Evolutionary conservation across 2,888 invertebrate species (phyloP).

Genomic region (Orgyia antiqua): DNA sequence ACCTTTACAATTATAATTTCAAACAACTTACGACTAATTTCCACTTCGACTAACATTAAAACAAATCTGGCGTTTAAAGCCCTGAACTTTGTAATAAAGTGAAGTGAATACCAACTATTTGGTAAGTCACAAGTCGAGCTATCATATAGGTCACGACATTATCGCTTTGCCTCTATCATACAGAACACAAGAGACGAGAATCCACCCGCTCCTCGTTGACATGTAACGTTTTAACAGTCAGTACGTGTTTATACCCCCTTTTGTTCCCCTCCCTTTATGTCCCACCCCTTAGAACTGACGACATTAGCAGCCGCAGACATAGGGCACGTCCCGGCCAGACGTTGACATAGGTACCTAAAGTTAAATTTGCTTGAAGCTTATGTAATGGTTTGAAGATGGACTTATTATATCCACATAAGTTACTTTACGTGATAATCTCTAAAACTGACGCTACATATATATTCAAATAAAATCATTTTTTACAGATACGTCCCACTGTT

Average conservation of each 20-base stretch:
- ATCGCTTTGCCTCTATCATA: conserved; percentile 58
- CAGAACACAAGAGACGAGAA: conserved; percentile 54
- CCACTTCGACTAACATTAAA: too few relatives aligned
- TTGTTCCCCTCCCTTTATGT: conserved; percentile 14
- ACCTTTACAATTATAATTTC: too few relatives aligned
- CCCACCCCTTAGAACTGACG: conserved; percentile 50
- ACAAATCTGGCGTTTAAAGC: conserved; percentile 3
- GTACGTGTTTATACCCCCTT: conserved; percentile 55
- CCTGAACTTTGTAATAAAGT: conserved; percentile 7
- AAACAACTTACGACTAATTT: too few relatives aligned
- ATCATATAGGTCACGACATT: conserved; percentile 65
- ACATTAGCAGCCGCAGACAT: conserved; percentile 76
- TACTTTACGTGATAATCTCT: too few relatives aligned
- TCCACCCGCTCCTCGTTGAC: conserved; percentile 61
- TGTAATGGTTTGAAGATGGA: conserved; percentile 17
- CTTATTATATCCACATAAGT: conserved; percentile 10
- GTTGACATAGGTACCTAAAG: conserved; percentile 55
- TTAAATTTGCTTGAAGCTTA: conserved; percentile 30
- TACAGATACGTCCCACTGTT: too few relatives aligned
- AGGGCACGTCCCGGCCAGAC: conserved; percentile 66
- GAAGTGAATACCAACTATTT: conserved; percentile 30
- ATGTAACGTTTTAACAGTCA: conserved; percentile 75
- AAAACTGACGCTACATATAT: too few relatives aligned
- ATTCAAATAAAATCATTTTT: too few relatives aligned
- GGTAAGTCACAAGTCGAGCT: conserved; percentile 21